Conservation (phyloP, 2,797 vertebrate species). For the Epinephelus malabaricus region DNA sequence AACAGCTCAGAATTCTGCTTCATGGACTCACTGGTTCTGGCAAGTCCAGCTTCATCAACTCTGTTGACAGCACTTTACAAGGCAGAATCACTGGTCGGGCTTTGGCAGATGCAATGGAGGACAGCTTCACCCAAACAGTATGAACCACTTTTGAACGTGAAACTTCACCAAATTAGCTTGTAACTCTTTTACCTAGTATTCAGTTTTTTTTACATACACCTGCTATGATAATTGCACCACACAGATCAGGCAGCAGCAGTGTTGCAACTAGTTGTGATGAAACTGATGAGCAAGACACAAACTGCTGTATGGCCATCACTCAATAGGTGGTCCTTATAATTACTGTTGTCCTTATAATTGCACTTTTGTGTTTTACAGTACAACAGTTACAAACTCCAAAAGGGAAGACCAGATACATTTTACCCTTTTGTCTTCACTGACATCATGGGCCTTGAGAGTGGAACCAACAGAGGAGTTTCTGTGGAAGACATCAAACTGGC, state of each 20-base stretch:
- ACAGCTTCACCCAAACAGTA: conserved; percentile 55
- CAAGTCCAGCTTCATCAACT: conserved; percentile 85
- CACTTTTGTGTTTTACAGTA: conserved; percentile 22
- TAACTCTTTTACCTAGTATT: too few relatives aligned
- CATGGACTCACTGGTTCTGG: conserved; percentile 75
- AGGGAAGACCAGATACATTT: not conserved
- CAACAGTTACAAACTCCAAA: conserved; percentile 26
- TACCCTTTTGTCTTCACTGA: conserved; percentile 54
- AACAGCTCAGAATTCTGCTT: conserved; percentile 77
- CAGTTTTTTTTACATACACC: too few relatives aligned
- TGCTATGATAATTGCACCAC: too few relatives aligned
- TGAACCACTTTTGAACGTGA: not conserved
- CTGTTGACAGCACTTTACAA: conserved; percentile 71
- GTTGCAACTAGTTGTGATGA: too few relatives aligned
- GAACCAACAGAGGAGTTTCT: not conserved
- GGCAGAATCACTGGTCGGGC: conserved; percentile 49
- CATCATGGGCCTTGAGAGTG: conserved; percentile 50
- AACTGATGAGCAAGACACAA: too few relatives aligned
- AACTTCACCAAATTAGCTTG: too few relatives aligned
- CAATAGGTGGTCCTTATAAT: too few relatives aligned
- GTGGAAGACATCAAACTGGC: conserved; percentile 46
- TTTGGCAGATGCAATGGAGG: conserved; percentile 4
- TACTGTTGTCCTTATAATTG: too few relatives aligned
- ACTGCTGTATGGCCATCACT: too few relatives aligned
- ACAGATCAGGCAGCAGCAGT: too few relatives aligned